Evolutionary conservation across 2,113 vertebrate species (phyloP), one percentile per base, ranked within the genome.

Genomic region (Gila orcuttii): DNA sequence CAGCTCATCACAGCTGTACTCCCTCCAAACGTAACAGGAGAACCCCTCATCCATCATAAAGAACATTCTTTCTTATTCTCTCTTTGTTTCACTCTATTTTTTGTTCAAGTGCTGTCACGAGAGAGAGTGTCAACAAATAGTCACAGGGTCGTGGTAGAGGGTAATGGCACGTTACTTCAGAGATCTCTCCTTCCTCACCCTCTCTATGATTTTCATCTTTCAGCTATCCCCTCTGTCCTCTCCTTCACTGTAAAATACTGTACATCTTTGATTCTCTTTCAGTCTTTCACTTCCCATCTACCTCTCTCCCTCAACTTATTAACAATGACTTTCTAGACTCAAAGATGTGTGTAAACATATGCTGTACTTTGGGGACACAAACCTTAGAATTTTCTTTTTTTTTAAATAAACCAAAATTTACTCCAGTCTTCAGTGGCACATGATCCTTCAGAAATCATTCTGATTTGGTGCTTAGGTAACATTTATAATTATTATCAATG

Each of bases 1-100:
- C 96, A 96, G 95, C 95, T 96, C 93, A 92, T 95, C 94, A 95
- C 96, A 97, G 96, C 96, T 97, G 97, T 95, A 93, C 96, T 94
- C 95, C 91, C 88, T 95, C 96, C 94, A 94, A 94, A 94, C 90
- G 93, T 94, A 94, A 94, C 92, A 91, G 94, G 95, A 95, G 96
- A 96, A 93, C 93, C 92, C 95, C 96, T 96, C 95, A 93, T 93
- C 93, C 92, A 93, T 95, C 94, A 95, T 93, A 94, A 92, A 91
- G 87, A 90, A 88, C 92, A 92, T 91, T 91, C 88, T 90, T 88
- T 79, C 55, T 47, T 78, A 82, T 79, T 87, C 88, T 83, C 85
- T 80, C 90, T 80, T 79, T 86, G 87, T 90, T 60, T 69, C 57
- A 2, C 62, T 77, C 60, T 83, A 88, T 93, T 89, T 90, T 86